Base-by-base conservation (phyloP, 1,140 invertebrate genomes). In the Thaumatotibia leucotreta region DNA sequence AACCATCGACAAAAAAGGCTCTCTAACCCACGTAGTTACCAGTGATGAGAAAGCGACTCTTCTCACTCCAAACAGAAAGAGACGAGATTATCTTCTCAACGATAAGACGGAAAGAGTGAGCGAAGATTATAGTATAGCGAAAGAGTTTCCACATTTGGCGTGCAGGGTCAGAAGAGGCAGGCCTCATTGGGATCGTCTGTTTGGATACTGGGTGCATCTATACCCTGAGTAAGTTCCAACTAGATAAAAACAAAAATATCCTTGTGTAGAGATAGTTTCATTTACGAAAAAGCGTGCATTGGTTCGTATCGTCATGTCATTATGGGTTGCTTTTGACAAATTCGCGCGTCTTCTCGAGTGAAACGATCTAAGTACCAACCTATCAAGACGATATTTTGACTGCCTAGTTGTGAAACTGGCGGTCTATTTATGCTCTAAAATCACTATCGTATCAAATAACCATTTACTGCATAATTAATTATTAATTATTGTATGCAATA, bases 171-270 rank as follows among this genome's bases (percentile, higher is more conserved):
- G 71, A 61, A 74, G 77, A 58, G 88, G 88, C 0, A 75, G 88
- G 52, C 88, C 88, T 5, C 80, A 89, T 70, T 91, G 86, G 88
- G 82, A 91, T 45, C 65, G 76, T 32, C 81, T 89, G 27, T 89
- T 91, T 75, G 84, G 83, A 33, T 91, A 87, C 72, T 91, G 88
- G 88, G 84, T 83, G 4, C 88, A 91, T 79, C 79, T 91, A 31
- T 91, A 91, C 69, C 86, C 86, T 6, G 74, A 74, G 88, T 91
- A 74, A 79, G 80, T 78, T 62, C 22, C 2, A 45, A 0, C 9
- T 45, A 17, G 10, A 31, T 4, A 31, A 31, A 9, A 8, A 8
- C 5, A 31, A 11, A 32, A 33, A n/a, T n/a, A n/a, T n/a, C n/a
- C n/a, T n/a, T n/a, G n/a, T n/a, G n/a, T n/a, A n/a, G n/a, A n/a